Evolutionary conservation across 2,888 invertebrate species (phyloP).

Genomic region (Ctenicera cuprea): DNA sequence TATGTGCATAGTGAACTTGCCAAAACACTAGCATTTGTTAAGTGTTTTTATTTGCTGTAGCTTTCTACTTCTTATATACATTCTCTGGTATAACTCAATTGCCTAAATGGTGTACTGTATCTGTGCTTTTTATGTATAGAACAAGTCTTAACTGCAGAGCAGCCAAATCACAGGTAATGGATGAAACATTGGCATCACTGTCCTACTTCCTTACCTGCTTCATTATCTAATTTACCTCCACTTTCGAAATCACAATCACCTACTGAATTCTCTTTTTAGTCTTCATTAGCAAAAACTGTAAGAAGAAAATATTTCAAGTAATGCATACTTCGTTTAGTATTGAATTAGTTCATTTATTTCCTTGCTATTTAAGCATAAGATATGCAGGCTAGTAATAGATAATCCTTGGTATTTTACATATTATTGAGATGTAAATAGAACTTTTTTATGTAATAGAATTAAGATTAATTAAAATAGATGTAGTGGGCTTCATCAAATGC

Average conservation of each 20-base stretch:
- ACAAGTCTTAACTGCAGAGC: constrained; percentile 59
- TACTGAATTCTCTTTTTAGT: constrained; percentile 41
- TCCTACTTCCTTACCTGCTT: constrained; percentile 59
- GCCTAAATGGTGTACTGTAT: constrained; percentile 29
- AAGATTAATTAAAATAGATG: background rate
- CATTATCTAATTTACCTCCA: constrained; percentile 56
- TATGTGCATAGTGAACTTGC: background rate
- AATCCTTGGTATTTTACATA: constrained; percentile 5
- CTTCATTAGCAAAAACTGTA: constrained; percentile 15
- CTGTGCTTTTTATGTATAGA: constrained; percentile 48
- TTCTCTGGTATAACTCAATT: background rate
- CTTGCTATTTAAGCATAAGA: constrained; percentile 22
- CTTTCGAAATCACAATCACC: constrained; percentile 48
- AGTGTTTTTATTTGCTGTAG: constrained; percentile 3
- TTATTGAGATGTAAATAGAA: constrained; percentile 9
- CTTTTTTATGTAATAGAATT: background rate
- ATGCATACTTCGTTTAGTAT: constrained; percentile 8
- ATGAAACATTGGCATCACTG: constrained; percentile 54
- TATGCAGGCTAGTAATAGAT: background rate
- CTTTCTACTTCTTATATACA: constrained; percentile 2
- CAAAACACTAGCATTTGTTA: background rate
- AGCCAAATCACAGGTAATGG: constrained; percentile 64
- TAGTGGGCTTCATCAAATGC: background rate
- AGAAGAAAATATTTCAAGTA: constrained; percentile 11
- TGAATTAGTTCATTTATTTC: constrained; percentile 12